Base-by-base conservation (phyloP, 2,113 vertebrate genomes). In the Haemorhous mexicanus region DNA sequence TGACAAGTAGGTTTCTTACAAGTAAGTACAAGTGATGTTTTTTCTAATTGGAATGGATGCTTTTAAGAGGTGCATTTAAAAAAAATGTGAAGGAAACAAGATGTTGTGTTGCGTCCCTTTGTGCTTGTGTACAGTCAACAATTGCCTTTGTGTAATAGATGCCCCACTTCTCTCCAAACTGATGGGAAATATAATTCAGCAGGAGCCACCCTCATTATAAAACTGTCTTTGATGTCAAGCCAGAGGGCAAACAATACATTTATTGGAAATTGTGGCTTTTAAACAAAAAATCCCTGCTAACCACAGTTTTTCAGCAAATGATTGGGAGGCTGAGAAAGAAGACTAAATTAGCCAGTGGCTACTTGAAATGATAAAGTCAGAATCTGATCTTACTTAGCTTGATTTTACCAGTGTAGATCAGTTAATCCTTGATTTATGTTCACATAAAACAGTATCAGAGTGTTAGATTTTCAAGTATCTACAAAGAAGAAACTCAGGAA, bases 251-350 rank as follows among this genome's bases (percentile, higher is more conserved):
- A 18, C 33, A 67, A 43, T 30, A 59, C 49, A 28, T 91, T 93
- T 94, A 93, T 91, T 95, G 66, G 81, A 82, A 87, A 85, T 46
- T 43, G 74, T 64, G 87, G 41, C 74, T 84, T 95, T 82, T 73
- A 95, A 94, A 94, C 21, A 85, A 92, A 91, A 94, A 88, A 66
- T 69, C 53, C 18, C 33, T 24, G 8, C 55, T 80, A 85, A 84
- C 58, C 77, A 89, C 77, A 79, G 58, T 69, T 93, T 92, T 94
- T 76, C 66, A 91, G 84, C 69, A 82, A 58, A 82, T 53, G 69
- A 49, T 58, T 61, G 14, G 43, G 78, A 80, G 56, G 49, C 80
- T 84, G 49, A 74, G 83, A 84, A 63, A 19, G 89, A 75, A 89
- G 78, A 87, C 44, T 58, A 58, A 95, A 84, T 66, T 91, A 69